Evolutionary conservation across 2,113 vertebrate genomes (phyloP), one percentile per base, ranked within the genome.

Genomic region (Xiphophorus couchianus): DNA sequence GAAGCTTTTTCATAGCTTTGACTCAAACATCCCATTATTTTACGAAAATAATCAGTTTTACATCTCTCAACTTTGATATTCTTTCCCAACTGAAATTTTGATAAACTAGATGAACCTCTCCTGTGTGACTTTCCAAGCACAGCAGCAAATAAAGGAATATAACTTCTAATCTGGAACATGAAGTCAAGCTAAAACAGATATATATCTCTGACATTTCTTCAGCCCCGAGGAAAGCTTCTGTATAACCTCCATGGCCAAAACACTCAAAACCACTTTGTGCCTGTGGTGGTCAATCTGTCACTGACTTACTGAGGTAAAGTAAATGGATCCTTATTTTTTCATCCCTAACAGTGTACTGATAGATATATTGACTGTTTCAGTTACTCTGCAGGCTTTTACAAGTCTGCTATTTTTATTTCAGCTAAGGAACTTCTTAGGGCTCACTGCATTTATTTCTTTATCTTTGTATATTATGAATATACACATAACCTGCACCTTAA

Each of bases 251-350:
- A 31, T 61, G 73, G 58, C 69, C n/a, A 67, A 78, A 75, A n/a
- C 27, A 4, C 22, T 73, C 74, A 5, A 11, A 75, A 61, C 63
- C 27, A 71, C 69, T 83, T 73, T 76, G 15, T n/a, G 60, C 58
- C 39, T 69, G 14, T 51, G n/a, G 15, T 67, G 35, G 28, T 86
- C 74, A 87, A 65, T 82, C 22, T 78, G 78, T 85, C 86, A 73
- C 61, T 9, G 66, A 77, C 25, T n/a, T 29, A 64, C 67, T 19
- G 35, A 79, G n/a, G 65, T 51, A 42, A 78, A 42, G 42, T 10
- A 71, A 80, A 51, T 66, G 11, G 28, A 42, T n/a, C 0, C 9
- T 33, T 79, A 6, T 19, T 70, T 67, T 33, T 68, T 25, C 39
- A 58, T 60, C 62, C 66, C 35, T 35, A 58, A 28, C 42, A 19